Evolutionary conservation across 2,888 invertebrate genomes (phyloP), one percentile per base, ranked within the genome.

Genomic region (Hydriomena furcata): DNA sequence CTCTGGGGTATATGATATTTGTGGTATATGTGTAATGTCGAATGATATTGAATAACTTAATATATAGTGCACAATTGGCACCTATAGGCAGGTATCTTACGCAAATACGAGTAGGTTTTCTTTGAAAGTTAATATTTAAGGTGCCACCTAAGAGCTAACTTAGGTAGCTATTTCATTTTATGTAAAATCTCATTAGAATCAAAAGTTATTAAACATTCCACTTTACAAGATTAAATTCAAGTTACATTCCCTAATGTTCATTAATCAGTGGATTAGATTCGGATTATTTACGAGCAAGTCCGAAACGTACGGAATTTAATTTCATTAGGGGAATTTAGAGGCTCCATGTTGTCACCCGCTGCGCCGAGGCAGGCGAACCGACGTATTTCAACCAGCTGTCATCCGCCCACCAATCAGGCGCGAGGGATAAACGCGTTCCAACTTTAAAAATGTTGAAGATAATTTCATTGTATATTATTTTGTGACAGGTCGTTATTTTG

Each of bases 401-500:
- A 88, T 61, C 68, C 72, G 52, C 36, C 82, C 63, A 76, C 90
- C 90, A 90, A 90, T 90, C 63, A 68, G 68, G 61, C 52, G 55
- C 68, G 69, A 74, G 83, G 53, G 58, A 52, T 60, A 60, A 58
- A 63, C 65, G 65, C 82, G 84, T 80, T 84, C 77, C 73, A 75
- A 77, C 67, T 86, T 87, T 84, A 77, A 88, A 86, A 85, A 89
- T 89, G 90, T 87, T 84, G 82, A 83, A 89, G 88, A 89, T 89
- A 85, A 88, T 87, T 85, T 85, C 83, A 85, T 86, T 88, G 86
- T 90, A 90, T 86, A 88, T 89, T 89, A 88, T 87, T 61, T 88
- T 82, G 89, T 89, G 90, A 90, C 90, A 89, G 90, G 90, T 88
- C 88, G 86, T 90, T 89, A 89, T 86, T 90, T 85, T 70, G 72